A percentile compares a stretch with the other conserved stretches of the same genome.
These are phyloP conservation scores for Coendou prehensilis DNA, from an alignment of 2,797 vertebrate species.

Conservation along the genomic window DNA sequence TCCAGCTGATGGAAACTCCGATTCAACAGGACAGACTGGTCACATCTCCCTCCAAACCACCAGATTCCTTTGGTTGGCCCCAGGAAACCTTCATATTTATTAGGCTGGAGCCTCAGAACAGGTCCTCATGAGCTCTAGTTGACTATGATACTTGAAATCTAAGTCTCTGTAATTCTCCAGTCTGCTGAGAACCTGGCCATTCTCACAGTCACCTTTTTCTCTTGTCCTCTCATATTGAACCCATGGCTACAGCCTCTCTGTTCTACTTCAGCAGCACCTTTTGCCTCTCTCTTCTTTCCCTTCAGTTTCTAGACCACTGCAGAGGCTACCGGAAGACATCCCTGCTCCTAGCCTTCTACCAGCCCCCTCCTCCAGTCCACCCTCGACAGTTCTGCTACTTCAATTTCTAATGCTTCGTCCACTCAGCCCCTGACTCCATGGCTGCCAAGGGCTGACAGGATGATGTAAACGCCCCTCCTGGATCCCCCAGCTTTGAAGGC, in stretches of 20 bases:
- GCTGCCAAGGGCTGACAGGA: background rate
- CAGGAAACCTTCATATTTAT: background rate
- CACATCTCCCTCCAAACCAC: background rate
- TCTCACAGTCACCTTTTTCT: background rate
- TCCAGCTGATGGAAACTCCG: background rate
- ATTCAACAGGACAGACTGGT: background rate
- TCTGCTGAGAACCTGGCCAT: background rate
- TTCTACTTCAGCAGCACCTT: background rate
- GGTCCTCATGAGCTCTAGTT: background rate
- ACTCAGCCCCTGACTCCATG: background rate
- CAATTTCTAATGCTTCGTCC: background rate
- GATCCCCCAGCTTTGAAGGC: background rate
- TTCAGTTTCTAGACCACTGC: background rate
- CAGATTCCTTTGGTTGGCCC: background rate
- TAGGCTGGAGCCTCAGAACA: background rate
- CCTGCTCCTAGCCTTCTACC: background rate
- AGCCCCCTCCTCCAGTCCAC: background rate
- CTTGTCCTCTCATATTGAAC: background rate
- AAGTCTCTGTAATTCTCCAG: background rate
- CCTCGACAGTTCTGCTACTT: background rate
- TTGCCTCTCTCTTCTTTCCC: background rate
- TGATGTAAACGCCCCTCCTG: background rate
- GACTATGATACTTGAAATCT: background rate
- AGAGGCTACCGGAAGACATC: background rate
- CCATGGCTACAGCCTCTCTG: background rate